Base-by-base conservation (phyloP, 1,140 invertebrate species). In the Eubasilissa regina region DNA sequence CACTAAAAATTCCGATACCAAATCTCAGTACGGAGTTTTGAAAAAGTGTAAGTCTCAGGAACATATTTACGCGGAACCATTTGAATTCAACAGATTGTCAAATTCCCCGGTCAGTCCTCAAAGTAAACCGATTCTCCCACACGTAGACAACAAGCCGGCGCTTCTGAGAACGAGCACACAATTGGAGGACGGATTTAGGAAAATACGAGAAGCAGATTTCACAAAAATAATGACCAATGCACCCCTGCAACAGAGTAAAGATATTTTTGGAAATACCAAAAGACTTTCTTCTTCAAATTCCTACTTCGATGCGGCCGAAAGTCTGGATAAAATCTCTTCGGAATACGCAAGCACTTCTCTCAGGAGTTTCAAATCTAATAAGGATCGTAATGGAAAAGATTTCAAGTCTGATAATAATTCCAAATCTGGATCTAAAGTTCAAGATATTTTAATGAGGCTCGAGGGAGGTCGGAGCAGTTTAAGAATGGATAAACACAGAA, bases 51-150 rank as follows among this genome's bases (percentile, higher is more conserved):
- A 73, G 77, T 80, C 79, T 15, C 77, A 77, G 47, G 84, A 88
- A 43, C 88, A 86, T 51, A 86, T 90, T 55, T 90, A 90, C 84
- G 89, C 88, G 8, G 88, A 90, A 80, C 89, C 89, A 0, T 87
- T 86, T 80, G 83, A 87, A 73, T 84, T 84, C 35, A 43, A 58
- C 77, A 78, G 44, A 83, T 56, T 19, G 78, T 60, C 45, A 15
- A 44, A 35, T 35, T 35, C 25, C 6, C 25, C 25, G 1, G 6
- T 6, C 25, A 35, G 25, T 35, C 25, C 25, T 35, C 25, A 35
- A 35, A 35, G 25, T 35, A 35, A 35, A 35, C 6, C 25, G 25
- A 35, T 35, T 35, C 25, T 35, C 25, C 25, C 25, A 6, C 25
- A 35, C 68, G 10, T 73, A 12, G 51, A 73, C 19, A 47, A n/a